Evolutionary conservation across 2,888 invertebrate species (phyloP).

Genomic region (Andrena trimmerana): DNA sequence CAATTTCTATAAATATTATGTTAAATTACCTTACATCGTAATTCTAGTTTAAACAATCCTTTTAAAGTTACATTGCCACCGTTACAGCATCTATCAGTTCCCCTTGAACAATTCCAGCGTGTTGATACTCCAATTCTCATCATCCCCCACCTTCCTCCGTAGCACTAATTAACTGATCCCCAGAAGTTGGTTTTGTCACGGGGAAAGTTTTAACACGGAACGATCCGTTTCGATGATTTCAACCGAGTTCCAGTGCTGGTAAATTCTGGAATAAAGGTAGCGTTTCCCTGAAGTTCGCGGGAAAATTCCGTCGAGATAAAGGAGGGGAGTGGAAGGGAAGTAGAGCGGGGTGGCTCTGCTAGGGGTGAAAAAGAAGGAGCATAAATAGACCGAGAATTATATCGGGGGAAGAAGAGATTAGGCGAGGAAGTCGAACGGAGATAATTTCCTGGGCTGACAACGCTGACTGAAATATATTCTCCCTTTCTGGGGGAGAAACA

Average conservation of each 20-base stretch:
- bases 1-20: too few relatives aligned
- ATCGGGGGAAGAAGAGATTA: constrained; percentile 16
- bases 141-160: not conserved
- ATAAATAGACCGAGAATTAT: constrained; percentile 37
- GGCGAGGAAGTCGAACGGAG: constrained; percentile 10
- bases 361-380: constrained; percentile 25
- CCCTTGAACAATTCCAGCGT: not conserved
- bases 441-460: constrained; percentile 7
- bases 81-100: not conserved
- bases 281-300: constrained; percentile 7
- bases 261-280: constrained; percentile 9
- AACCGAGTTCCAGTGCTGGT: not conserved
- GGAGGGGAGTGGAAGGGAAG: not conserved
- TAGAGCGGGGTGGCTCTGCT: constrained; percentile 10
- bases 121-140: not conserved
- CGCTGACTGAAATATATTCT: not conserved
- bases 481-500: not conserved
- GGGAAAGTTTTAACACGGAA: constrained; percentile 13
- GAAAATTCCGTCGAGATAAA: constrained; percentile 25
- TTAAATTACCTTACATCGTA: too few relatives aligned
- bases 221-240: constrained; percentile 25
- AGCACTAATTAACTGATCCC: constrained; percentile 13
- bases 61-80: too few relatives aligned
- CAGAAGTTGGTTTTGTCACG: constrained; percentile 6
- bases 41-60: too few relatives aligned